Percentiles rank a stretch among this genome's conserved stretches.
Evolutionary conservation across 2,888 invertebrate species (phyloP).

Genomic region (Cryptocephalus moraei): DNA sequence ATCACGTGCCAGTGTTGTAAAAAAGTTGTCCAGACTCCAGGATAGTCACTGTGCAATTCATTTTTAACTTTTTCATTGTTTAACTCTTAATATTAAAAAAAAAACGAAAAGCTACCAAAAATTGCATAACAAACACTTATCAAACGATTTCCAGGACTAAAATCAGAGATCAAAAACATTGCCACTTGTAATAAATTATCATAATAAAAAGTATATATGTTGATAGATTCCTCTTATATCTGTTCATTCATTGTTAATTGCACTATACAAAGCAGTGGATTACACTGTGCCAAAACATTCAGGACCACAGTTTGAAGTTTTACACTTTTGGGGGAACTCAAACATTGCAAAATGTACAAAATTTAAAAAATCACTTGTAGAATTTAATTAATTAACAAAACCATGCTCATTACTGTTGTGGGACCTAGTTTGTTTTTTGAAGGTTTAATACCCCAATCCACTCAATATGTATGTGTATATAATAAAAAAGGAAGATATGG

Average conservation of each 20-base stretch:
- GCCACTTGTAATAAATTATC: slow-evolving; percentile 28
- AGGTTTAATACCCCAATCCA: no score
- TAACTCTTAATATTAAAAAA: slow-evolving; percentile 9
- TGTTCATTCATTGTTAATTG: slow-evolving; percentile 16
- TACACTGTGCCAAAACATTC: no score
- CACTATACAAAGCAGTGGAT: slow-evolving; percentile 13
- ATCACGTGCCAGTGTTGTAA: slow-evolving; percentile 16
- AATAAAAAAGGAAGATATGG: no score
- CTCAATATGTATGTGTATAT: no score
- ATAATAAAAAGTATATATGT: slow-evolving; percentile 5
- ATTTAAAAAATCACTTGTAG: no score
- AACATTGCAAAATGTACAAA: no score
- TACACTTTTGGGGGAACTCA: no score
- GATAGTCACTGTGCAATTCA: slow-evolving; percentile 10
- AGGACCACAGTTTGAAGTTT: no score
- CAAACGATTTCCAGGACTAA: slow-evolving; percentile 17
- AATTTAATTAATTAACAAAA: no score
- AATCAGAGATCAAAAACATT: slow-evolving; percentile 37
- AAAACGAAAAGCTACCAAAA: slow-evolving; percentile 19
- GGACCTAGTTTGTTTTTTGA: no score
- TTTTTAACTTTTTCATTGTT: background rate
- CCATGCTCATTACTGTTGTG: no score
- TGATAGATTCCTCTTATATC: slow-evolving; percentile 1
- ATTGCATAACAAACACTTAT: slow-evolving; percentile 16
- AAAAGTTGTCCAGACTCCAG: slow-evolving; percentile 8